phyloP scores from a whole-genome alignment of 2,888 invertebrate genomes.

The Drosophila tanythrix region DNA sequence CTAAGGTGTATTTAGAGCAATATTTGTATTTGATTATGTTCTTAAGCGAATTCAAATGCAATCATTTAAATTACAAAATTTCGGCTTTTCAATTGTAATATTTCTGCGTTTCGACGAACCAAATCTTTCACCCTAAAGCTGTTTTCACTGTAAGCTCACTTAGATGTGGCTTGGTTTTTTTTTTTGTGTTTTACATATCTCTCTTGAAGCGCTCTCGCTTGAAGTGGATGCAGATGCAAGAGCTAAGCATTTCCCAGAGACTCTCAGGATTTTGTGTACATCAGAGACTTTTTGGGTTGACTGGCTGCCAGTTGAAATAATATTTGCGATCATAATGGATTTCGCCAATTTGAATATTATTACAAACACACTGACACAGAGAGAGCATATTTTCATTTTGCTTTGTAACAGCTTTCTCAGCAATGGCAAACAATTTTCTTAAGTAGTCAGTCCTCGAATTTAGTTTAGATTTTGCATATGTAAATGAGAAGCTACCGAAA shows the following conservation, averaged over 20 bases:
- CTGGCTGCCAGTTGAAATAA: conserved; percentile 70
- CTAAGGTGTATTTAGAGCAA: not conserved
- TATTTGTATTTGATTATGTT: not conserved
- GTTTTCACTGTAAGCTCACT: conserved; percentile 33
- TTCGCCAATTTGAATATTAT: conserved; percentile 79
- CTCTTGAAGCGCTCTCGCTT: conserved; percentile 41
- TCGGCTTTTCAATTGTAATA: not conserved
- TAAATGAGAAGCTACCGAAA: conserved; percentile 46
- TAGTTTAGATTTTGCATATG: conserved; percentile 72
- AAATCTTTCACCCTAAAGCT: conserved; percentile 1
- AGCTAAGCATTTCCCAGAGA: conserved; percentile 40
- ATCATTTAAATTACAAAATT: not conserved
- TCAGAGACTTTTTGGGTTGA: conserved; percentile 37
- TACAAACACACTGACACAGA: conserved; percentile 57
- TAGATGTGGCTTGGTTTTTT: conserved; percentile 16
- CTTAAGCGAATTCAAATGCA: not conserved
- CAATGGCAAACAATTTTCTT: conserved; percentile 74
- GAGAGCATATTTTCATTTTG: conserved; percentile 38
- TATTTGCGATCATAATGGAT: conserved; percentile 80
- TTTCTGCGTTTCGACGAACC: not conserved
- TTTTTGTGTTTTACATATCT: conserved; percentile 41
- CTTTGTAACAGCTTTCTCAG: conserved; percentile 44
- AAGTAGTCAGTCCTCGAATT: conserved; percentile 60
- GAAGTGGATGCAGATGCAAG: conserved; percentile 56
- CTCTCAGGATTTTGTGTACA: conserved; percentile 47